Evolutionary conservation across 2,888 invertebrate species (phyloP).

Genomic region (Eupithecia dodoneata): DNA sequence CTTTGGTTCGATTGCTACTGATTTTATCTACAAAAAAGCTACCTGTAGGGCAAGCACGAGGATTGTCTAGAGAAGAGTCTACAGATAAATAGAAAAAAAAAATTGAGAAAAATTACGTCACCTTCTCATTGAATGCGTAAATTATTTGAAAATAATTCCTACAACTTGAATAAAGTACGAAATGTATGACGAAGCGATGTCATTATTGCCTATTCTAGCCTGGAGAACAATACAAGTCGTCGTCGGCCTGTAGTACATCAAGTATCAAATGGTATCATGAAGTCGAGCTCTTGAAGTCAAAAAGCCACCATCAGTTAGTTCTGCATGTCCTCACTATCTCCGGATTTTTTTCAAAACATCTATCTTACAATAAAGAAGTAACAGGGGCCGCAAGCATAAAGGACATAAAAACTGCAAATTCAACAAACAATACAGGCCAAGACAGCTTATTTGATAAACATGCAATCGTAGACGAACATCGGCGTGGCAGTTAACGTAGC

Average conservation of each 20-base stretch:
- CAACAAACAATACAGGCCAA: constrained; percentile 34
- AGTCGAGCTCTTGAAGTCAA: background rate
- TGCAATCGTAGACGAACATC: constrained; percentile 48
- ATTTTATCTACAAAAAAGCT: background rate
- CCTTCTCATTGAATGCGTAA: too few species aligned
- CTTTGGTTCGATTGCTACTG: background rate
- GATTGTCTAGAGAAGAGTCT: too few species aligned
- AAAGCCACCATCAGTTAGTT: background rate
- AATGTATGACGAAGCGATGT: too few species aligned
- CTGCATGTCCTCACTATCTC: background rate
- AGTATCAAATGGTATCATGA: too few species aligned
- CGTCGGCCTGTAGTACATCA: too few species aligned
- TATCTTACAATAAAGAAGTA: constrained; percentile 6
- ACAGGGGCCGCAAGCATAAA: constrained; percentile 16
- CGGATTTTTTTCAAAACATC: background rate
- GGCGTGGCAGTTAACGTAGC: constrained; percentile 44
- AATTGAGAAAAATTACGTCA: too few species aligned
- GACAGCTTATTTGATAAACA: constrained; percentile 52
- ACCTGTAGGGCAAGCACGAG: background rate
- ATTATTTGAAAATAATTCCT: too few species aligned
- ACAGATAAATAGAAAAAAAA: too few species aligned
- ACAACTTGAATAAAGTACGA: too few species aligned
- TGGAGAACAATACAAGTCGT: too few species aligned
- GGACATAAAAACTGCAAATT: constrained; percentile 30
- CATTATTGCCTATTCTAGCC: too few species aligned